Evolutionary conservation across 2,797 vertebrate species (phyloP).

Genomic region (Selene dorsalis): DNA sequence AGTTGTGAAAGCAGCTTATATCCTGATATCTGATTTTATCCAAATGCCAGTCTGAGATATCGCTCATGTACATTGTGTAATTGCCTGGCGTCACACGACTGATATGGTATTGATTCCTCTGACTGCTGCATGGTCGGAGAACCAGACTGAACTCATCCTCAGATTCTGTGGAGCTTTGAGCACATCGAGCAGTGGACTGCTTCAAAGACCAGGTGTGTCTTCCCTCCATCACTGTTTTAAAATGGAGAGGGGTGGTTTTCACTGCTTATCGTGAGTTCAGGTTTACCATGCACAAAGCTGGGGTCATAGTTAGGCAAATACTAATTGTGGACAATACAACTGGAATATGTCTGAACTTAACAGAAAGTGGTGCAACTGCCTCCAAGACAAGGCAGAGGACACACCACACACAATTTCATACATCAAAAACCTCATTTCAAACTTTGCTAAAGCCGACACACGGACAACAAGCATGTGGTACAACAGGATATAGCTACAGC

Average conservation of each 20-base stretch:
- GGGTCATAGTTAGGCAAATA: not conserved
- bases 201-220: not conserved
- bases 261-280: too few relatives aligned
- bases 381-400: not conserved
- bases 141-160: not conserved
- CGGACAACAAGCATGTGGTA: not conserved
- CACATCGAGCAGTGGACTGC: not conserved
- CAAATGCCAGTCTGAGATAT: conserved; percentile 30
- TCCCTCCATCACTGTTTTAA: not conserved
- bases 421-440: not conserved
- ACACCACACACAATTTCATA: not conserved
- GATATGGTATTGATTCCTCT: conserved; percentile 65
- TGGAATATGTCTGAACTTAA: not conserved
- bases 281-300: too few relatives aligned
- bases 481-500: not conserved
- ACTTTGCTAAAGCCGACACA: not conserved
- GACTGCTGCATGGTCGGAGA: conserved; percentile 12
- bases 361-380: not conserved
- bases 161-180: conserved; percentile 22
- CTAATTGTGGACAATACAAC: not conserved
- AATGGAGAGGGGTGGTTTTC: not conserved
- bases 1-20: conserved; percentile 5
- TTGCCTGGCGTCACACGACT: conserved; percentile 51
- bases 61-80: conserved; percentile 49
- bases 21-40: conserved; percentile 27